Evolutionary conservation across 2,113 vertebrate genomes (phyloP), one percentile per base, ranked within the genome.

Genomic region (Oncorhynchus mykiss): DNA sequence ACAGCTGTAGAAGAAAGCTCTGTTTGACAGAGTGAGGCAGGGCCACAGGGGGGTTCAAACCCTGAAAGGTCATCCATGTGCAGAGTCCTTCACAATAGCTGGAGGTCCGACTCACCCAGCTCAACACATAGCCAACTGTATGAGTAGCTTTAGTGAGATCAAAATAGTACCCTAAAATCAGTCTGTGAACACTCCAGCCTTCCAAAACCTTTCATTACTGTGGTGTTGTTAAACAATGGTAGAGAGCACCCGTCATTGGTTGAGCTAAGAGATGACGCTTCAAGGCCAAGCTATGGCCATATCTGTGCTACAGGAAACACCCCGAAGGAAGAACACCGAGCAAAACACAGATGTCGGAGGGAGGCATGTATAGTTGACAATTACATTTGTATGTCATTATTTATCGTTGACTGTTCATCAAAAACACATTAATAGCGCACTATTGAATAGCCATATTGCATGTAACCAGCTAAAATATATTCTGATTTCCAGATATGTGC

Each of bases 1-100:
- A 91, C 92, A 94, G 92, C 92, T 93, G 39, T 45, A 45, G 39
- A 45, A 11, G 39, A 45, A 12, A 12, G 8, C 2, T 12, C 76
- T 87, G 82, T 87, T 85, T 81, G 81, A 69, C n/a, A 25, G 81
- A 54, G 7, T 80, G 79, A 69, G 77, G 70, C 73, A 68, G 27
- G 29, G 27, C 16, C 57, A n/a, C 3, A 9, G 71, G 24, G 57
- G 8, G 4, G 31, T 68, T n/a, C 31, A 68, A 13, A 65, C 69
- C 31, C 80, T 20, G 72, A 77, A 73, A 1, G 79, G 74, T 31
- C 80, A 59, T 60, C 77, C 78, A 68, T 71, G 79, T 74, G 69
- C 85, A 87, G 81, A 16, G 59, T 79, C 82, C 76, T 82, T 67
- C 73, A 84, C 80, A 84, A 75, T 16, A 76, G 22, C 86, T 74